phyloP scores from a whole-genome alignment of 2,888 invertebrate species.

The Cyclophora albipunctata region DNA sequence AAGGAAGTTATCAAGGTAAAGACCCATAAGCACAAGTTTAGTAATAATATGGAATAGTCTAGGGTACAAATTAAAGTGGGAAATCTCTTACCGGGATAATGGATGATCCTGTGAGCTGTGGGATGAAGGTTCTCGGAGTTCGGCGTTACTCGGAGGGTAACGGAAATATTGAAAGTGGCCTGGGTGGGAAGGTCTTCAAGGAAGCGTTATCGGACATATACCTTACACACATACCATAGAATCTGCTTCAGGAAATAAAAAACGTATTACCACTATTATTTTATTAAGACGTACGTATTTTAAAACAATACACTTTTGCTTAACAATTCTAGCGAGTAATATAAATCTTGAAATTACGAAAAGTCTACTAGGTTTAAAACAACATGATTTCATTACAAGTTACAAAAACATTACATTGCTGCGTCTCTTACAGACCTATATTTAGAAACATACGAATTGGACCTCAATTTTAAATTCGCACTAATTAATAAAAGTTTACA shows the following conservation, averaged over 20 bases:
- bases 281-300: conserved; percentile 60
- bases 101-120: conserved; percentile 70
- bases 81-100: conserved; percentile 71
- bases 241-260: conserved; percentile 32
- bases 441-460: conserved; percentile 69
- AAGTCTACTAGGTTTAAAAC: conserved; percentile 52
- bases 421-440: conserved; percentile 52
- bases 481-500: conserved; percentile 52
- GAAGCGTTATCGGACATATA: conserved; percentile 47
- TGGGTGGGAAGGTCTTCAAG: conserved; percentile 69
- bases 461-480: conserved; percentile 69
- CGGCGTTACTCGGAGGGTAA: conserved; percentile 45
- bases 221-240: conserved; percentile 36
- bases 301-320: conserved; percentile 69
- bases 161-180: conserved; percentile 55
- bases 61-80: conserved; percentile 67
- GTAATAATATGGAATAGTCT: conserved; percentile 24
- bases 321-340: conserved; percentile 70
- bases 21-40: not conserved
- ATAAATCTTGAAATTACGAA: conserved; percentile 63
- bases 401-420: conserved; percentile 43
- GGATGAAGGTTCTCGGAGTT: conserved; percentile 66
- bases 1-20: not conserved
- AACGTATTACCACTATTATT: conserved; percentile 45
- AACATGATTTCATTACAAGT: conserved; percentile 67